Evolutionary conservation across 1,140 invertebrate species (phyloP).

Genomic region (Luehdorfia chinensis): DNA sequence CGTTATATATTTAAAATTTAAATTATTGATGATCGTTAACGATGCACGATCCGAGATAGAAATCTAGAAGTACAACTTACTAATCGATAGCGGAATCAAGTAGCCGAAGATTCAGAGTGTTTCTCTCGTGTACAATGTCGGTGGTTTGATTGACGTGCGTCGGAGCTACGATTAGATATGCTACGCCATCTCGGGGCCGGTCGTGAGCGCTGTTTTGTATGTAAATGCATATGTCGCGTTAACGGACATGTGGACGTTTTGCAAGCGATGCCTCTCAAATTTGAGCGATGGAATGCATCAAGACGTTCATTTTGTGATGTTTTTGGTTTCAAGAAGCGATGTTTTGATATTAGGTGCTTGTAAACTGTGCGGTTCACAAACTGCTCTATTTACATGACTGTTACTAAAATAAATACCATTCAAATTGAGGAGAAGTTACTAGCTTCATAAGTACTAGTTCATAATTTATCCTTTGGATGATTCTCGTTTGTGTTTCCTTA

Average conservation of each 20-base stretch:
- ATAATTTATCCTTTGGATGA: no score
- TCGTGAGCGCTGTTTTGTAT: conserved; percentile 60
- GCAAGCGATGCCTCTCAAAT: conserved; percentile 35
- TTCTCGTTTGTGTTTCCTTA: no score
- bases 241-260: conserved; percentile 30
- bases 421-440: no score
- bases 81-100: conserved; percentile 27
- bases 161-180: conserved; percentile 60
- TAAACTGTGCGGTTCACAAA: no score
- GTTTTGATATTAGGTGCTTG: no score
- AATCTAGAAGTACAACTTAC: conserved; percentile 11
- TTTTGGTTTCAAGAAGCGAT: neutral
- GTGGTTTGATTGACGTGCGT: conserved; percentile 53
- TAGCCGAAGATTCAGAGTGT: conserved; percentile 41
- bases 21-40: conserved; percentile 14
- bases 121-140: conserved; percentile 37
- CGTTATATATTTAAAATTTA: no score
- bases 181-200: conserved; percentile 48
- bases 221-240: conserved; percentile 51
- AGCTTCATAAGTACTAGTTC: no score
- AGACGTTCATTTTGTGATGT: neutral
- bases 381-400: no score
- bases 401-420: no score
- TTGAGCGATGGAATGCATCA: neutral
- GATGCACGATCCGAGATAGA: conserved; percentile 9